Percentiles rank a stretch among this genome's conserved stretches.
Conservation (phyloP, 2,888 invertebrate species). For the Lymantria monacha region DNA sequence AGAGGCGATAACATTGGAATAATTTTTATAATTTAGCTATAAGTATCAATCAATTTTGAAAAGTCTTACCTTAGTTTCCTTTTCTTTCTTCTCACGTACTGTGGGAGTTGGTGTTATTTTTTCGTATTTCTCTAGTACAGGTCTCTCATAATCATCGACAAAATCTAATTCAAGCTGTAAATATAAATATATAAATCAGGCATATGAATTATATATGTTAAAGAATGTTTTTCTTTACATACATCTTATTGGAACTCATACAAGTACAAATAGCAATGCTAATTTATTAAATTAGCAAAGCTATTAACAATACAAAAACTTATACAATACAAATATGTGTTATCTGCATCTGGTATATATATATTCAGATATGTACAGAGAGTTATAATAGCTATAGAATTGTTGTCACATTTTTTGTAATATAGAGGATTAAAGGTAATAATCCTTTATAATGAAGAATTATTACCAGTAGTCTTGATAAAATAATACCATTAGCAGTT, state of each 20-base stretch:
- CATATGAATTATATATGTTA: not conserved
- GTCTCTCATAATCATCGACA: constrained; percentile 88
- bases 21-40: not conserved
- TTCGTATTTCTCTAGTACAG: constrained; percentile 87
- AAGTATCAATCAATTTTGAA: not conserved
- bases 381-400: no score
- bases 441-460: no score
- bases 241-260: not conserved
- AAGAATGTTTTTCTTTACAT: not conserved
- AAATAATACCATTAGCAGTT: not conserved
- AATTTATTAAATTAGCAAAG: no score
- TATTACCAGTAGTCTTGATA: no score
- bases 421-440: no score
- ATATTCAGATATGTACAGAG: no score
- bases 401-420: no score
- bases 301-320: no score
- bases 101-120: constrained; percentile 78
- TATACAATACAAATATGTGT: no score
- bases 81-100: constrained; percentile 70
- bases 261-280: not conserved
- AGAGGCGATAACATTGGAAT: no score
- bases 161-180: constrained; percentile 74
- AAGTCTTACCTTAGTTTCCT: constrained; percentile 59
- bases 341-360: no score
- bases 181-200: constrained; percentile 6